Conservation (phyloP, 2,113 vertebrate genomes). For the Glareola pratincola region DNA sequence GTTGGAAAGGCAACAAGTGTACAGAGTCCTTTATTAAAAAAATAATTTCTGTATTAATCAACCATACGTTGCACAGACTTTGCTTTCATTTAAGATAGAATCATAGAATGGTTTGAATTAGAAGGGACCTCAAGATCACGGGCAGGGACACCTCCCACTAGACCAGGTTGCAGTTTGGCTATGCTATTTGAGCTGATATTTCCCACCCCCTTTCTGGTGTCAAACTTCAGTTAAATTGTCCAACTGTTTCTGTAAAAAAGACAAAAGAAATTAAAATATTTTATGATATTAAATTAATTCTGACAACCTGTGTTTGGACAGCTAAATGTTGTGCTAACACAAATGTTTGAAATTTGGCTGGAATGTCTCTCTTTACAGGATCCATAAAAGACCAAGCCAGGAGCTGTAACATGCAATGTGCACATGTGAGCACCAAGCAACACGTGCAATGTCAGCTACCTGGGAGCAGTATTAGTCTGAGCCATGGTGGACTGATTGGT, state of each 20-base stretch:
- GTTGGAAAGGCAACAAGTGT: neutral
- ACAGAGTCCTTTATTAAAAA: neutral
- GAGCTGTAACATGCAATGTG: neutral
- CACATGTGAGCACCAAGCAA: neutral
- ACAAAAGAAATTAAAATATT: neutral
- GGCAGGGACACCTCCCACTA: no score
- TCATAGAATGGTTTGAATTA: no score
- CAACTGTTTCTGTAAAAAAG: neutral
- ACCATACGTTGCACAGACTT: neutral
- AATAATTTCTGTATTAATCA: neutral
- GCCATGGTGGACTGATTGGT: neutral
- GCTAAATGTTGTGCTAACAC: neutral
- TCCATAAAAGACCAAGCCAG: neutral
- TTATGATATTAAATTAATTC: neutral
- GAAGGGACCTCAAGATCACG: no score
- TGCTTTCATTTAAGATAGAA: neutral
- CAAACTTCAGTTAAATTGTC: neutral
- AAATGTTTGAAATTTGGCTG: neutral
- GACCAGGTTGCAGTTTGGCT: neutral
- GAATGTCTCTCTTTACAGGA: neutral
- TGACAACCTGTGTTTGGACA: neutral
- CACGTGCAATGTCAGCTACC: neutral
- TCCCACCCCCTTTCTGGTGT: neutral
- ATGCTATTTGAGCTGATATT: neutral
- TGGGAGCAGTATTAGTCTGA: neutral